phyloP scores from a whole-genome alignment of 2,113 vertebrate species.

The Nesogale talazaci region DNA sequence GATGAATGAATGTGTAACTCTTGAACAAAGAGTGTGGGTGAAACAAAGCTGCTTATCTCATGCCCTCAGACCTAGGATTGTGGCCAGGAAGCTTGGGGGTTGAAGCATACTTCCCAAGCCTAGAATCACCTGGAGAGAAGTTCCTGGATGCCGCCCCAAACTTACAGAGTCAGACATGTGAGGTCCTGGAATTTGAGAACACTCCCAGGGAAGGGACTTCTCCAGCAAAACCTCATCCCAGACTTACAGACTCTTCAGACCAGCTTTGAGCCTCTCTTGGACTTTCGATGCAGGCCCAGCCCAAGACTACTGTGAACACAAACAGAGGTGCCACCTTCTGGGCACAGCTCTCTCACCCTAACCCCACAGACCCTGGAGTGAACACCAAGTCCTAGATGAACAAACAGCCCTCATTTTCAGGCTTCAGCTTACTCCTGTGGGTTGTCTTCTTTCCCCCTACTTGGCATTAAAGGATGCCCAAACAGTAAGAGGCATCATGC shows the following conservation, averaged over 20 bases:
- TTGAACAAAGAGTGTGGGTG: no score
- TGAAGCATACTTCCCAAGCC: background rate
- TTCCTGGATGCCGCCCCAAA: background rate
- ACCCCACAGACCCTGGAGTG: background rate
- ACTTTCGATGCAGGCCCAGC: background rate
- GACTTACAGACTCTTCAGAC: background rate
- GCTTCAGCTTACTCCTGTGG: background rate
- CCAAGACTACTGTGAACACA: background rate
- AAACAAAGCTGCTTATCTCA: fast-evolving
- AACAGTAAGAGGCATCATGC: no score
- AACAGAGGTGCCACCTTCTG: background rate
- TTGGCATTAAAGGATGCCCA: background rate
- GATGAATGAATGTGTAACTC: no score
- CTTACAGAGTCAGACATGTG: background rate
- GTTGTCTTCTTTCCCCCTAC: background rate
- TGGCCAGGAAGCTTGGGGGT: background rate
- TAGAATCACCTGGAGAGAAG: background rate
- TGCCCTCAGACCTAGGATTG: background rate
- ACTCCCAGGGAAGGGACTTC: no score
- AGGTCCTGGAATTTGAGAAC: no score
- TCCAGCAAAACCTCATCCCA: background rate
- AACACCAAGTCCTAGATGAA: no score
- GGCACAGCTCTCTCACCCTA: background rate
- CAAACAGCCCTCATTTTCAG: no score
- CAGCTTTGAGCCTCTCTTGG: no score